Conservation (phyloP, 2,113 vertebrate species). For the Strigops habroptila region DNA sequence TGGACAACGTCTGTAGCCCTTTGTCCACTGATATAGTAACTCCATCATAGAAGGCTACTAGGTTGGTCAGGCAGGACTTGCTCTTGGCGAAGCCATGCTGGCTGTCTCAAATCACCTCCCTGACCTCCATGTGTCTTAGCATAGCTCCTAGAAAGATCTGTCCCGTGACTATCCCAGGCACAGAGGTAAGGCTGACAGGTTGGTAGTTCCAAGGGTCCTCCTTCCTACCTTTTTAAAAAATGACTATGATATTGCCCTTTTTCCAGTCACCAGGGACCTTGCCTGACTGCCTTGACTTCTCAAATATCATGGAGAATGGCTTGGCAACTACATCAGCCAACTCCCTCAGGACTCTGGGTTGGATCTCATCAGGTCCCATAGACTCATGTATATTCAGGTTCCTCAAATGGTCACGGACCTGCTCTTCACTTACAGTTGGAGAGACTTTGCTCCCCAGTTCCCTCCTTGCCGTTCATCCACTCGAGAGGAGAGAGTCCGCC, state of each 20-base stretch:
- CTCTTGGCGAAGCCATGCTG: background rate
- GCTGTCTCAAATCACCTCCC: background rate
- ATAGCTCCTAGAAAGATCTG: background rate
- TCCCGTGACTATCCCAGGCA: background rate
- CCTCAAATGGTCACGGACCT: no score
- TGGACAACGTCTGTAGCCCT: background rate
- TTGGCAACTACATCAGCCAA: no score
- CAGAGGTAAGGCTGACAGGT: background rate
- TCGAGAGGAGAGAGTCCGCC: background rate
- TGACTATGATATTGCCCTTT: no score
- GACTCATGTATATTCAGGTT: no score
- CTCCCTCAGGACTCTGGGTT: no score
- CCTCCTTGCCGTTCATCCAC: background rate
- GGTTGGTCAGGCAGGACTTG: background rate
- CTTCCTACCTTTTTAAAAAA: background rate
- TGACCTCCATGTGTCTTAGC: background rate
- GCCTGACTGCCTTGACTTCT: no score
- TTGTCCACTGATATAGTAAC: background rate
- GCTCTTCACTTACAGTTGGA: no score
- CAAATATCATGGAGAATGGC: no score
- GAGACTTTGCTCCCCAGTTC: background rate
- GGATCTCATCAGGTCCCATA: no score
- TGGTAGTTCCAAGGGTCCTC: background rate
- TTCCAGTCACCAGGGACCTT: no score
- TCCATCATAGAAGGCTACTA: background rate